Base-by-base conservation (phyloP, 2,113 vertebrate species). In the Archocentrus centrarchus region DNA sequence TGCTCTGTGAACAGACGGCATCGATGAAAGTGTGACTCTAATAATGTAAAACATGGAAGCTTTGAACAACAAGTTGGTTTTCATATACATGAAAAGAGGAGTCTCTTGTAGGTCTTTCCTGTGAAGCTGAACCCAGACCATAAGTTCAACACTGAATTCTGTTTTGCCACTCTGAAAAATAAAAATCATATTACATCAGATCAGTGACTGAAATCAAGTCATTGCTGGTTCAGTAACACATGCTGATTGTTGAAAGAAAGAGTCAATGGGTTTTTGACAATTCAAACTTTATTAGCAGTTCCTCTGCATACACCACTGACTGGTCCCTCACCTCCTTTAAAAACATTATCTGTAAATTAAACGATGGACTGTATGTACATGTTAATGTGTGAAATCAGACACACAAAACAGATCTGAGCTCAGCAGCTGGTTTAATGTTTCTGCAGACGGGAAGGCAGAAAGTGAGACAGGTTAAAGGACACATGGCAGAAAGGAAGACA, bases 211-310 rank as follows among this genome's bases (percentile, higher is more conserved):
- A 24, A 57, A 68, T 41, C 37, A 58, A 0, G 24, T 13, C 41
- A 37, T 24, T 11, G 44, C 27, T 62, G 44, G 39, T n/a, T 64
- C 27, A 24, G 37, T 11, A 35, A 41, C 59, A 13, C 37, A 39
- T 7, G 81, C 37, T 15, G 18, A 76, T 50, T 11, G 47, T 6
- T 63, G 22, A 59, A 85, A 81, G 7, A 75, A 83, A 77, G 59
- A 80, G 32, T 63, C 63, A 2, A 27, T 41, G 15, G 44, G 32
- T 63, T 91, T 86, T 50, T 30, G 59, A 90, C 82, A 87, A 60
- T 87, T 88, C 62, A 89, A 78, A 87, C 76, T 93, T 93, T 93
- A 92, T 92, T 93, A 84, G 87, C 81, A 86, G 24, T 85, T 89
- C 11, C 55, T 89, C 61, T 78, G 83, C 84, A 78, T 55, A 91